Conservation (phyloP, 2,113 vertebrate genomes). For the Setophaga petechia region DNA sequence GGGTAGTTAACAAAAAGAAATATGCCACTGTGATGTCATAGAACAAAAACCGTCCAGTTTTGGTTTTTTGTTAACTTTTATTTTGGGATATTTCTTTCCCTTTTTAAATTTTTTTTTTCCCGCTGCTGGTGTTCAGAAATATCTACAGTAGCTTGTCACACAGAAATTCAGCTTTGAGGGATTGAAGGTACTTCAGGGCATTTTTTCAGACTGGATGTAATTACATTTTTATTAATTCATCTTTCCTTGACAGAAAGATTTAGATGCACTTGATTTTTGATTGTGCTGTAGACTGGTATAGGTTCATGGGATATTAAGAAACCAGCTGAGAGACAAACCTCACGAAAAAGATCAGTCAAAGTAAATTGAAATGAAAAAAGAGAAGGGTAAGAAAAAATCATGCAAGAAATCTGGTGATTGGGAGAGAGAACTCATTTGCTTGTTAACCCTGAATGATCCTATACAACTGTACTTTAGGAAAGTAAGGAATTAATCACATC, state of each 20-base stretch:
- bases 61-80: not conserved
- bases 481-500: not conserved
- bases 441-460: not conserved
- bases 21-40: not conserved
- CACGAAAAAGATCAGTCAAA: not conserved
- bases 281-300: not conserved
- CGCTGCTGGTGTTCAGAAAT: not conserved
- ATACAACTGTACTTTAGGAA: not conserved
- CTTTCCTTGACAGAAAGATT: not conserved
- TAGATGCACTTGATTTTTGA: not conserved
- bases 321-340: not conserved
- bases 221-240: slow-evolving; percentile 28
- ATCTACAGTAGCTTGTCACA: not conserved
- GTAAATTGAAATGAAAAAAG: not conserved
- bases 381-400: not conserved
- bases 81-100: not conserved
- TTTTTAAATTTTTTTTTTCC: too few relatives aligned
- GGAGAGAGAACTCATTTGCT: not conserved
- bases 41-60: not conserved
- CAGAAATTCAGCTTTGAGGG: not conserved
- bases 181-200: not conserved
- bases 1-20: not conserved
- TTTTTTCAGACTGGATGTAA: not conserved
- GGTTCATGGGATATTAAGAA: not conserved
- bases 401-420: not conserved